Evolutionary conservation across 2,888 invertebrate genomes (phyloP), one percentile per base, ranked within the genome.

Genomic region (Heliconius aoede): DNA sequence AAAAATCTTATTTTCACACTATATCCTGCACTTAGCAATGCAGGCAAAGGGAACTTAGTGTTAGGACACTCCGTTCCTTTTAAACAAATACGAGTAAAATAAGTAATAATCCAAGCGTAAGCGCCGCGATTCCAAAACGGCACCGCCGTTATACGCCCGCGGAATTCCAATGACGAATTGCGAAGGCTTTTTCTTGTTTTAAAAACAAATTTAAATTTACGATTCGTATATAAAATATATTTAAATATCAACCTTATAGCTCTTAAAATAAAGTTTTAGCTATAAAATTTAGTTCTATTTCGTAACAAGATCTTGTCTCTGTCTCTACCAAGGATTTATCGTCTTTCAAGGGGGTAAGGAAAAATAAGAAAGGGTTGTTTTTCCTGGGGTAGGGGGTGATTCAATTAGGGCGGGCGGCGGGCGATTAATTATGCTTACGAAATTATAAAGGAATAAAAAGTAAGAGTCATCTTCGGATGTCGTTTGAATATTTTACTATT

Each of bases 341-440:
- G 94, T 93, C 94, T 92, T 92, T 85, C 87, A 86, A 87, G 91
- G 92, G 92, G 92, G 89, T 88, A 85, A 84, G 85, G 89, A 93
- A 94, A 94, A 94, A 93, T 92, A 93, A 93, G 92, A 93, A 94
- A 93, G 93, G 94, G 93, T 87, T 91, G 92, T 93, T 94, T 94
- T 94, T 92, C 92, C 90, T 87, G 87, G 91, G 91, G 92, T 40
- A 77, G 86, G 88, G 89, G 87, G 86, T 85, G 88, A 92, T 94
- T 93, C 93, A 94, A 93, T 94, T 93, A 94, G 91, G 89, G 88
- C 87, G 89, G 88, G 88, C 85, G 90, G 86, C 86, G 86, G 84
- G 88, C 93, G 88, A 93, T 93, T 93, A 93, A 94, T 93, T 92
- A 93, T 92, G 87, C 90, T 90, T 90, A 87, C 84, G 80, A 84